A percentile compares a stretch with the other conserved stretches of the same genome.
Conservation (phyloP, 2,797 vertebrate genomes). For the Gymnothorax reevesii region DNA sequence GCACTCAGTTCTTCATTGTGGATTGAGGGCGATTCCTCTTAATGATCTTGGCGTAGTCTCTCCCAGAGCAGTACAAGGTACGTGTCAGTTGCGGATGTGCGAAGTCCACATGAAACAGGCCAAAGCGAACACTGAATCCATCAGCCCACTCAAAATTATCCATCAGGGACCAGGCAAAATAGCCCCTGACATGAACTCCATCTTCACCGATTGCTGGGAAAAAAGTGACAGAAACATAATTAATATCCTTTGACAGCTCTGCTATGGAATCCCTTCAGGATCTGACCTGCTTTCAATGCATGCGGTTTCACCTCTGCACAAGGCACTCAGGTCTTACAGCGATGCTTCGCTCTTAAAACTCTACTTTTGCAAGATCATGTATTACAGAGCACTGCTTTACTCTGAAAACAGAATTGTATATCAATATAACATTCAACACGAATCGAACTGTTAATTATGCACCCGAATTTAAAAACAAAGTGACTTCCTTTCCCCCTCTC, state of each 20-base stretch:
- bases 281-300: background rate
- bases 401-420: background rate
- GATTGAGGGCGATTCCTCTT: constrained; percentile 54
- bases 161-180: constrained; percentile 79
- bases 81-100: constrained; percentile 60
- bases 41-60: constrained; percentile 75
- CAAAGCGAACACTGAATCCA: constrained; percentile 76
- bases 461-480: no score
- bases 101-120: constrained; percentile 82
- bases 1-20: background rate
- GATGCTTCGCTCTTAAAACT: background rate
- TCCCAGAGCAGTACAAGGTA: constrained; percentile 73
- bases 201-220: constrained; percentile 66
- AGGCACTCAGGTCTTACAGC: background rate
- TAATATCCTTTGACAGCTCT: background rate
- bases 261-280: background rate
- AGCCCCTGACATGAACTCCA: constrained; percentile 65
- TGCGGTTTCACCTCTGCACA: no score
- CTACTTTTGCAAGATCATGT: background rate
- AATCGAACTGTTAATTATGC: no score
- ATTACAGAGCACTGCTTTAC: background rate
- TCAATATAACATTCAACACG: background rate
- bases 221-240: constrained; percentile 15
- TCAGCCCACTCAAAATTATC: constrained; percentile 82
- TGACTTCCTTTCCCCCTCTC: no score